Base-by-base conservation (phyloP, 2,797 vertebrate genomes). In the Philypnodon macrostomus region DNA sequence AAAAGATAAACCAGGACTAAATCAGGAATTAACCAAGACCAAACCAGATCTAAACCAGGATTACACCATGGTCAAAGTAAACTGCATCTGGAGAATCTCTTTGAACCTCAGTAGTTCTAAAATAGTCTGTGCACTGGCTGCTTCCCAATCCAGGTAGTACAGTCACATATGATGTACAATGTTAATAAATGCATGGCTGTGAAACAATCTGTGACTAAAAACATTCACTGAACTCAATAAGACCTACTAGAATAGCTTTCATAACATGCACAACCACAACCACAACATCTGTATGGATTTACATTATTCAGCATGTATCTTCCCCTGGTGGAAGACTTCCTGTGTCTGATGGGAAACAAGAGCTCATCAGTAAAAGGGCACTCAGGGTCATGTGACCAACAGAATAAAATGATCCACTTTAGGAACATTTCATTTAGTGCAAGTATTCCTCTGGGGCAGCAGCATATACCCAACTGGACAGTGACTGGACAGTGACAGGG, bases 301-400 rank as follows among this genome's bases (percentile, higher is more conserved):
- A 32, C 55, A 69, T 64, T 70, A 66, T 57, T 56, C 31, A 70
- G 73, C 37, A 51, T n/a, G 64, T 16, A 23, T 54, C 63, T 49
- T 62, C 66, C 64, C 64, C 38, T 63, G 47, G 34, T 73, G 75
- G 73, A 47, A 51, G 47, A 64, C 68, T 80, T 87, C 83, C 84
- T 82, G 84, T 73, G 58, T 84, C 53, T 79, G 82, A 79, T 86
- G 82, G 84, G 84, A 88, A 87, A 82, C 75, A 53, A 23, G 56
- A 68, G 63, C 58, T 56, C 50, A 81, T 38, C 61, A 76, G 67
- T 67, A 47, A 69, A 34, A 10, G 75, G 72, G 63, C 64, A 73
- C 35, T 4, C 0, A 30, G 54, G 83, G 81, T 85, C 81, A 83
- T 87, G 86, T 82, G 83, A 87, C 65, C 61, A 16, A 70, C 59